phyloP scores from a whole-genome alignment of 1,140 invertebrate genomes.

The Neelides sp. region DNA sequence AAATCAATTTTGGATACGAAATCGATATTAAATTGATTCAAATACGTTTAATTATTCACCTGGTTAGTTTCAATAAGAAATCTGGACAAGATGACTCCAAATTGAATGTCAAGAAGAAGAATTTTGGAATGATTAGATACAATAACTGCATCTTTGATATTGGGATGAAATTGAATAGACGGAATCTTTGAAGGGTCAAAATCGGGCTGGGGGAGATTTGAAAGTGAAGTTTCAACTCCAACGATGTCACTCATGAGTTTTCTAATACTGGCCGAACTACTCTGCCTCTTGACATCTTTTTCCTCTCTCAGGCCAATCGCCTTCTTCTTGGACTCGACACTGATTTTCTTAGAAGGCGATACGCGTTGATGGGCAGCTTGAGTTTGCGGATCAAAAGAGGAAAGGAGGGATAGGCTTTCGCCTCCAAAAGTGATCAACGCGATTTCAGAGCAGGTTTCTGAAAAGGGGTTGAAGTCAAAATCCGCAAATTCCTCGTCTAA shows the following conservation, averaged over 20 bases:
- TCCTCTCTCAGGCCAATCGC: not conserved
- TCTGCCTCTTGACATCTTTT: not conserved
- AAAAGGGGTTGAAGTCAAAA: constrained; percentile 14
- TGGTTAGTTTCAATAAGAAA: too few relatives aligned
- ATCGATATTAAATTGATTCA: constrained; percentile 7
- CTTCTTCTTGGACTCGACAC: not conserved
- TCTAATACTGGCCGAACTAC: not conserved
- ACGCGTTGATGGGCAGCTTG: not conserved
- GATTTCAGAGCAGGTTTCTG: constrained; percentile 8
- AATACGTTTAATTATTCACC: too few relatives aligned
- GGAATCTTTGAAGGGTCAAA: not conserved
- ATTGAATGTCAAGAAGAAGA: not conserved
- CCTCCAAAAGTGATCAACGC: constrained; percentile 18
- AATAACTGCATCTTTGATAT: constrained; percentile 6
- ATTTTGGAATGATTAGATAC: constrained; percentile 1
- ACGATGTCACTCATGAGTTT: constrained; percentile 4
- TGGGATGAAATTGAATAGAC: not conserved
- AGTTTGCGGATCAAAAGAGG: not conserved
- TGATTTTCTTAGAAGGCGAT: not conserved
- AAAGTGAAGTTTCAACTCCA: not conserved
- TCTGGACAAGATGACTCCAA: too few relatives aligned
- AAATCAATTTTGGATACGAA: constrained; percentile 17
- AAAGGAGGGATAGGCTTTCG: constrained; percentile 1
- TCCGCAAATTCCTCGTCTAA: not conserved
- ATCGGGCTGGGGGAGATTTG: not conserved